These are phyloP conservation scores for Drosophila sp. DNA, from an alignment of 1,140 invertebrate genomes.

Conservation along the genomic window DNA sequence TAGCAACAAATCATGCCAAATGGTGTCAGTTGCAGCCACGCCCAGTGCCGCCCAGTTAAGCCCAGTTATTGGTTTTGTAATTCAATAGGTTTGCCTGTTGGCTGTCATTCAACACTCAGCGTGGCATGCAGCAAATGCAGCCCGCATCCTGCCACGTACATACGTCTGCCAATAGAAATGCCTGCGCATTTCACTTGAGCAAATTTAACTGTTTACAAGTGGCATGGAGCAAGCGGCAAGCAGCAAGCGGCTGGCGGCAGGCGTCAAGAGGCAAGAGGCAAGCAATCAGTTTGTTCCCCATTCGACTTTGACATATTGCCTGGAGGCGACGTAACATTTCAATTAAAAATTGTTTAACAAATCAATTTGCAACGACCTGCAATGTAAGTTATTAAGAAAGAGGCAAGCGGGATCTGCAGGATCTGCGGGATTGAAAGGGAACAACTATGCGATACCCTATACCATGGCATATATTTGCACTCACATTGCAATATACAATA, in stretches of 20 bases:
- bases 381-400: slow-evolving; percentile 60
- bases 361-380: slow-evolving; percentile 67
- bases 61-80: slow-evolving; percentile 44
- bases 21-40: slow-evolving; percentile 48
- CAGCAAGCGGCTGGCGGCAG: not conserved
- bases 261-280: not conserved
- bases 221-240: slow-evolving; percentile 38
- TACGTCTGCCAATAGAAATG: slow-evolving; percentile 71
- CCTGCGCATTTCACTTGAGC: slow-evolving; percentile 58
- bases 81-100: slow-evolving; percentile 51
- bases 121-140: slow-evolving; percentile 28
- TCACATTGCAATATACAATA: no score
- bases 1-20: slow-evolving; percentile 42
- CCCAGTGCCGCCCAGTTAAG: slow-evolving; percentile 7
- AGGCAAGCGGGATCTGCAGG: slow-evolving; percentile 5
- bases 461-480: no score
- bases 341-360: slow-evolving; percentile 81
- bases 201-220: slow-evolving; percentile 56
- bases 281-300: slow-evolving; percentile 36
- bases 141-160: slow-evolving; percentile 1
- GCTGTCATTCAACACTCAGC: slow-evolving; percentile 52
- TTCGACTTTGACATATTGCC: slow-evolving; percentile 68
- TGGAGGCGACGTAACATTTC: slow-evolving; percentile 62
- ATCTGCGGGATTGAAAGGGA: no score
- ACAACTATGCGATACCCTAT: no score